Conservation (phyloP, 2,888 invertebrate species). For the Fragum fragum region DNA sequence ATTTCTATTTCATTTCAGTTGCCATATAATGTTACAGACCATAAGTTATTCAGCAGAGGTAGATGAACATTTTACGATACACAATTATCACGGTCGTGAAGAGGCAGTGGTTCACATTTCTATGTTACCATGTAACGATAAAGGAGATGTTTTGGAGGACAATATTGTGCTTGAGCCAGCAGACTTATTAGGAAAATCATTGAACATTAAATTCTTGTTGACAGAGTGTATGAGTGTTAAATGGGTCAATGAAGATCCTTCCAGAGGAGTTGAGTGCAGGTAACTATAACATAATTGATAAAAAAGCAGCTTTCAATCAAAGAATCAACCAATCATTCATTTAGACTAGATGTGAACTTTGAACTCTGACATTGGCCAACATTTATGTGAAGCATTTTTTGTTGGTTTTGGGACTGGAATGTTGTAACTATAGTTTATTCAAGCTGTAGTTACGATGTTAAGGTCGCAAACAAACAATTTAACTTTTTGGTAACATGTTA, state of each 20-base stretch:
- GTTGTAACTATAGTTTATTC: too few relatives aligned
- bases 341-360: too few relatives aligned
- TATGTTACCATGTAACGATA: constrained; percentile 72
- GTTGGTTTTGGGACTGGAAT: too few relatives aligned
- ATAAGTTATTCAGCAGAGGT: constrained; percentile 76
- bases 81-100: constrained; percentile 79
- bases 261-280: constrained; percentile 76
- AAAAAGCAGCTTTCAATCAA: too few relatives aligned
- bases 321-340: too few relatives aligned
- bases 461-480: too few relatives aligned
- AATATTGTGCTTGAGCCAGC: constrained; percentile 73
- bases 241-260: constrained; percentile 74
- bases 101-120: constrained; percentile 76
- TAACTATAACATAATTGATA: too few relatives aligned
- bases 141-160: constrained; percentile 69
- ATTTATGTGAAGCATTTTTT: too few relatives aligned
- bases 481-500: too few relatives aligned
- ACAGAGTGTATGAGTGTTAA: constrained; percentile 73
- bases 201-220: constrained; percentile 70
- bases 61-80: constrained; percentile 78
- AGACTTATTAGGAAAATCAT: constrained; percentile 71
- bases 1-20: constrained; percentile 8
- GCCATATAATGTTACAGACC: constrained; percentile 74
- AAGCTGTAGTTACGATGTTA: too few relatives aligned
- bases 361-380: too few relatives aligned